Evolutionary conservation across 2,113 vertebrate species (phyloP), one percentile per base, ranked within the genome.

Genomic region (Nothoprocta perdicaria): DNA sequence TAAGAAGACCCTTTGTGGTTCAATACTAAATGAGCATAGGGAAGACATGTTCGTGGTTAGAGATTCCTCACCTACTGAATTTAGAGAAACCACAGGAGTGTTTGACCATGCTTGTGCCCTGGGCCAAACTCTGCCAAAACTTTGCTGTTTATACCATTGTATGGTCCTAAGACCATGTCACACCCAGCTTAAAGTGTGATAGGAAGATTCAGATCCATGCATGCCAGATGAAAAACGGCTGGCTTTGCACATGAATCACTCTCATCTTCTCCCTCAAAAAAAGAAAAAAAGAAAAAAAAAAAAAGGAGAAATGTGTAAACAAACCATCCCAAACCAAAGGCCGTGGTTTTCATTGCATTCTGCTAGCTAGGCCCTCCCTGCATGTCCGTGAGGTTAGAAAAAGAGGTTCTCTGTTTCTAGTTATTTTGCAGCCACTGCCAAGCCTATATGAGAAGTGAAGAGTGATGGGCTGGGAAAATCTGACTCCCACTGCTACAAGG

Each of bases 391-490:
- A 72, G 52, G 14, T 2, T 65, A 53, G 62, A 48, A 45, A 27
- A 13, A 17, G 6, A 58, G 35, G 29, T n/a, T 17, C 15, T 68
- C 43, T 60, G 60, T 74, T 94, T 94, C 60, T 77, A 18, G 9
- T 61, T 67, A 22, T 78, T 92, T 78, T 74, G 92, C 92, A 94
- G 77, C 90, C 84, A 73, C 80, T 94, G 48, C 31, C 31, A 67
- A 78, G 58, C 38, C 79, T 83, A 50, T 29, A 53, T 40, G 61
- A 92, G 93, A 91, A 77, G 63, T 77, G 50, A 78, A 72, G 89
- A 94, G n/a, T 1, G 48, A 90, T 95, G 88, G 84, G 88, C 73
- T 86, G 52, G 85, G 53, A 80, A 95, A 96, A 96, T 91, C 48
- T 86, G 92, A 94, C 69, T 91, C 90, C 71, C 52, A 86, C 43